These are phyloP conservation scores for Pseudopipra pipra DNA, from an alignment of 2,113 vertebrate species.

Conservation along the genomic window DNA sequence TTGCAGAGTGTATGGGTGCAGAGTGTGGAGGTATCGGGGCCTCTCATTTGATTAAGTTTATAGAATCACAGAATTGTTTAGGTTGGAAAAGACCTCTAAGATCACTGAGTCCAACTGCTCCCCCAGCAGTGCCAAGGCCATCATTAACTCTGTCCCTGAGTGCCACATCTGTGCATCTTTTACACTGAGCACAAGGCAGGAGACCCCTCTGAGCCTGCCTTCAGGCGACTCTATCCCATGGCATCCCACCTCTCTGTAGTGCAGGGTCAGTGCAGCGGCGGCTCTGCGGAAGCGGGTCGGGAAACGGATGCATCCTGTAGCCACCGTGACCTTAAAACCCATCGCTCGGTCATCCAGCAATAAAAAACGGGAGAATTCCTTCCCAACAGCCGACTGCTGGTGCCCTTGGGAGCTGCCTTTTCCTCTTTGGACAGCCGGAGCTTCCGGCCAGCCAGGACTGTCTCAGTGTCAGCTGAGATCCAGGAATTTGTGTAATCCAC, in stretches of 20 bases:
- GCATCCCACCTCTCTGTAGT: accelerated
- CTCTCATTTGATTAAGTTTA: not conserved
- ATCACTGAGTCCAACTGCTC: not conserved
- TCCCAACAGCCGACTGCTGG: accelerated
- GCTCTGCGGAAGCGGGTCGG: not conserved
- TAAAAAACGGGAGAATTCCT: not conserved
- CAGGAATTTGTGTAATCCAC: not conserved
- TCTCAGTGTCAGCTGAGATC: not conserved
- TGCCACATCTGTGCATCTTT: too few species aligned
- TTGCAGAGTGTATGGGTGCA: not conserved
- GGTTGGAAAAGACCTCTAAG: not conserved
- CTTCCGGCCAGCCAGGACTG: not conserved
- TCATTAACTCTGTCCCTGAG: not conserved
- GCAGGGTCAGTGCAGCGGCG: accelerated
- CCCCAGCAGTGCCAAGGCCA: not conserved
- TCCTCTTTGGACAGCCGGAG: not conserved
- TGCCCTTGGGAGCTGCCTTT: not conserved
- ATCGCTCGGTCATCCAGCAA: not conserved
- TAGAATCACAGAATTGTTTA: not conserved
- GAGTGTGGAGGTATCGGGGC: not conserved
- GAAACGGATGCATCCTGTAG: not conserved
- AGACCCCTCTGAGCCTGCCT: not conserved
- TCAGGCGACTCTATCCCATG: not conserved
- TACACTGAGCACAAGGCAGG: accelerated
- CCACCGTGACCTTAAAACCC: not conserved